Conservation (phyloP, 2,113 vertebrate genomes). For the Tragelaphus buxtoni region DNA sequence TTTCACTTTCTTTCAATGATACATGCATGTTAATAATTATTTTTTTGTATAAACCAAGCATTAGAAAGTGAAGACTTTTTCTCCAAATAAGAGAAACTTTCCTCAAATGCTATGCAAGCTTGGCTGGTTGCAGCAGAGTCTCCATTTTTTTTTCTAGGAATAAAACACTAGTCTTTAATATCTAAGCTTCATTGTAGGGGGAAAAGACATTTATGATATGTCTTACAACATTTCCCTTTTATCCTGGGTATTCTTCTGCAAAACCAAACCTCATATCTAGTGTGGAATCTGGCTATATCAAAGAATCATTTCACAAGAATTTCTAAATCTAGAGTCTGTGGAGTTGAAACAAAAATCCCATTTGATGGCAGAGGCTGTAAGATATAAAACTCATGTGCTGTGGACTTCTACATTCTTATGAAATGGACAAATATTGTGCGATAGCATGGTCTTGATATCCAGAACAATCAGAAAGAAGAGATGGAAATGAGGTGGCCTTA, state of each 20-base stretch:
- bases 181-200: not conserved
- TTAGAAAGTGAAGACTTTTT: not conserved
- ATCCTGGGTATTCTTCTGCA: not conserved
- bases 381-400: not conserved
- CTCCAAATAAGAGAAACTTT: not conserved
- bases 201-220: not conserved
- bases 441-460: not conserved
- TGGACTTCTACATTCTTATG: not conserved
- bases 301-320: not conserved
- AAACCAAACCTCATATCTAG: not conserved
- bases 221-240: not conserved
- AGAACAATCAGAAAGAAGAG: not conserved
- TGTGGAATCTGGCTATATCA: not conserved
- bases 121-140: not conserved
- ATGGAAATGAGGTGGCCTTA: not conserved
- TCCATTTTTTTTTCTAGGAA: not conserved
- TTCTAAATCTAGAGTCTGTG: not conserved
- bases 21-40: not conserved
- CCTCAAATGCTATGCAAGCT: not conserved
- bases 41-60: not conserved
- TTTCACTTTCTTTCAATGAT: not conserved
- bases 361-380: not conserved
- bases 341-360: not conserved
- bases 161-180: not conserved
- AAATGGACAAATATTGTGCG: not conserved